These are phyloP conservation scores for Nixonia krombeini DNA, from an alignment of 1,140 invertebrate species.

Conservation along the genomic window DNA sequence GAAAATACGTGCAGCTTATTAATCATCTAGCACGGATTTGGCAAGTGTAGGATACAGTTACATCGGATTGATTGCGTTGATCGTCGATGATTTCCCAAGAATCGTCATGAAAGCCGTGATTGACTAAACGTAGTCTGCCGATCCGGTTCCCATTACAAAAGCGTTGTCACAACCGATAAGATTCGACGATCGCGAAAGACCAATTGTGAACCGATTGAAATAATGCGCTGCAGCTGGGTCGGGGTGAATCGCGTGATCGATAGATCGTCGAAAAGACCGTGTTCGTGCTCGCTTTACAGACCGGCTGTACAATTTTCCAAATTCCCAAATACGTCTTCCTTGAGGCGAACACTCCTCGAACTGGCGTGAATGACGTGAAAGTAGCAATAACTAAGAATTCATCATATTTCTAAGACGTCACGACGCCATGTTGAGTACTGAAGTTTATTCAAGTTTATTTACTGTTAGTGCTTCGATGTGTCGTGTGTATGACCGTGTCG, in stretches of 20 bases:
- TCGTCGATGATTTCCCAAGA: not conserved
- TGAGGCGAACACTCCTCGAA: not conserved
- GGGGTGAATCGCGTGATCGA: too few species aligned
- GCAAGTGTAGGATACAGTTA: not conserved
- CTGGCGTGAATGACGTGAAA: constrained; percentile 6
- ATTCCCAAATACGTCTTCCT: not conserved
- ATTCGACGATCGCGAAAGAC: not conserved
- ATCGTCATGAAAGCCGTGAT: not conserved
- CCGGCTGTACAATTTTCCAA: not conserved
- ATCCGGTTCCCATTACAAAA: too few species aligned
- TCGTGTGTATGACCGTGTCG: too few species aligned
- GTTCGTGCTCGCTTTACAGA: not conserved
- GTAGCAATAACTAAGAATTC: constrained; percentile 1
- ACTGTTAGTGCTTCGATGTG: constrained; percentile 17
- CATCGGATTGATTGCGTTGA: not conserved
- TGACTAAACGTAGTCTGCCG: too few species aligned
- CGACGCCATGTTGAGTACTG: constrained; percentile 40
- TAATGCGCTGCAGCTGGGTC: too few species aligned
- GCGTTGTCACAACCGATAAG: too few species aligned
- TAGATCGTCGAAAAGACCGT: not conserved
- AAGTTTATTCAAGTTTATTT: constrained; percentile 35
- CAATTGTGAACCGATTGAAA: too few species aligned
- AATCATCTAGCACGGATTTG: not conserved
- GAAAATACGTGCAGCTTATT: not conserved
- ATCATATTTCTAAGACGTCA: constrained; percentile 33